phyloP scores from a whole-genome alignment of 1,140 invertebrate genomes.

The Portunus trituberculatus region DNA sequence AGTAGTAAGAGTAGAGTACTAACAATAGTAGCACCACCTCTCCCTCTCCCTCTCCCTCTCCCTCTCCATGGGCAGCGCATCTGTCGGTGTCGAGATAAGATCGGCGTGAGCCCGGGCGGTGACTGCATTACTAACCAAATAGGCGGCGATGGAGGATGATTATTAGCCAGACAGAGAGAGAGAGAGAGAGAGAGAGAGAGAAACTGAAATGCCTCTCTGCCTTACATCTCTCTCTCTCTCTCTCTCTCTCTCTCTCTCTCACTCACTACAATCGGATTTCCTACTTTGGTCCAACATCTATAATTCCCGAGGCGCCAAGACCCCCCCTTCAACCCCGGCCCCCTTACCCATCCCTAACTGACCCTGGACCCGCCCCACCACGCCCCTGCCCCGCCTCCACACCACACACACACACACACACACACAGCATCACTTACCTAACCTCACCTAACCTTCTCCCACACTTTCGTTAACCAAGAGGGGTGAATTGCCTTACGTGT shows the following conservation, averaged over 20 bases:
- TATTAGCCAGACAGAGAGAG: not conserved
- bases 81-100: not conserved
- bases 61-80: not conserved
- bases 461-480: too few species aligned
- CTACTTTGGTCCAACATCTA: conserved; percentile 45
- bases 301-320: conserved; percentile 51
- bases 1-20: too few species aligned
- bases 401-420: not conserved
- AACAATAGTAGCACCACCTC: too few species aligned
- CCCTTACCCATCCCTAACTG: not conserved
- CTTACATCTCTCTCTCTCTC: too few species aligned
- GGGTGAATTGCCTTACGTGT: too few species aligned
- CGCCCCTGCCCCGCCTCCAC: not conserved
- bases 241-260: too few species aligned
- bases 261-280: conserved; percentile 50
- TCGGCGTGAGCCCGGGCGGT: not conserved
- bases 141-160: not conserved
- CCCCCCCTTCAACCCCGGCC: not conserved
- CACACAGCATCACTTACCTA: too few species aligned
- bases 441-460: too few species aligned
- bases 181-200: conserved; percentile 18
- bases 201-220: not conserved
- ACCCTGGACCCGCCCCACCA: not conserved
- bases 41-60: too few species aligned
- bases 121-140: not conserved